Base-by-base conservation (phyloP, 2,797 vertebrate genomes). In the Amblyraja radiata region DNA sequence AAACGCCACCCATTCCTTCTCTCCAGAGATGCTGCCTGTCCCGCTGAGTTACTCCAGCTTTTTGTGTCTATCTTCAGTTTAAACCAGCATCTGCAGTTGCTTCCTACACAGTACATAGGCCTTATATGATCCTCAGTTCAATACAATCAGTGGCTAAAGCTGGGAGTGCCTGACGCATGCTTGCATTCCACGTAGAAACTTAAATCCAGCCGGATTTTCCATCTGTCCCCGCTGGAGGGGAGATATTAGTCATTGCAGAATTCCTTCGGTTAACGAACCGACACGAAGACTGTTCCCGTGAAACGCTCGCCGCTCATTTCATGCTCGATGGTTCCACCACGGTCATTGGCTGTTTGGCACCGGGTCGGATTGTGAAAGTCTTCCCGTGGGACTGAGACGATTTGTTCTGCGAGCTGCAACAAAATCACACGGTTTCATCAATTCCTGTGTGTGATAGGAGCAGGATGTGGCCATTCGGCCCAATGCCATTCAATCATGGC, bases 321-420 rank as follows among this genome's bases (percentile, higher is more conserved):
- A 71, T 76, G 14, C 21, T n/a, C 28, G 90, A 39, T n/a, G 84
- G 61, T n/a, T 68, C 18, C 8, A 68, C 84, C 84, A 88, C 63
- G 21, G 84, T 88, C 28, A 92, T 92, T 73, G 90, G 90, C n/a
- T 92, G 90, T 28, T 92, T 92, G 54, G 90, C n/a, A 16, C 90
- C 90, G 18, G 90, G 90, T 25, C 90, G 90, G 71, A 92, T 18
- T 7, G 90, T 76, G 21, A 92, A 92, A 11, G 90, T 92, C 36
- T 46, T 54, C 7, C 90, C 90, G 3, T 76, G 16, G 7, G 39
- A 76, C 54, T 71, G 83, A 16, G 83, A 28, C 25, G 6, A 16
- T 14, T 76, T 36, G 25, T 39, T 73, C 28, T 92, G 71, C 1
- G n/a, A 92, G 71, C 90, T 92, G 39, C 71, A 92, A 76, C 54